Conservation (phyloP, 2,797 vertebrate species). For the Ptychobarbus kaznakovi region DNA sequence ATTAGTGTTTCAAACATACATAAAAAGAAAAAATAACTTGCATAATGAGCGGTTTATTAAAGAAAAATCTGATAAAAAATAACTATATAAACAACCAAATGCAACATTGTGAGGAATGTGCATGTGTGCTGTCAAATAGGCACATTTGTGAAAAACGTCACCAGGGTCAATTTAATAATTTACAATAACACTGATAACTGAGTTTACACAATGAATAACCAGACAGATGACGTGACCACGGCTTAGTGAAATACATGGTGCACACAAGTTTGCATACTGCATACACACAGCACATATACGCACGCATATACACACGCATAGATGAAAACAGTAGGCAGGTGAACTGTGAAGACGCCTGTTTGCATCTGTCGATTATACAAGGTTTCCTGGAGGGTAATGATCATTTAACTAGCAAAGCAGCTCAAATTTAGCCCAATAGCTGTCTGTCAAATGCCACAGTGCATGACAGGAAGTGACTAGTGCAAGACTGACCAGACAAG, state of each 20-base stretch:
- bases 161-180: background rate
- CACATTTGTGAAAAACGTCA: slow-evolving; percentile 9
- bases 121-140: background rate
- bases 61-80: background rate
- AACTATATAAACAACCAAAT: background rate
- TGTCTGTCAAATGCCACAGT: background rate
- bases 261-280: background rate
- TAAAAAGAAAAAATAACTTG: background rate
- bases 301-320: background rate
- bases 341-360: slow-evolving; percentile 1
- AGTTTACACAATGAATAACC: slow-evolving; percentile 23
- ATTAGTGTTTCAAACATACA: background rate
- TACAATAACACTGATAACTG: slow-evolving; percentile 21
- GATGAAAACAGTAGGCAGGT: background rate
- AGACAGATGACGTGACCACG: background rate
- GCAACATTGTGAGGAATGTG: background rate
- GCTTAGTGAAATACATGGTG: slow-evolving; percentile 6
- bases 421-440: slow-evolving; percentile 60
- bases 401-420: slow-evolving; percentile 44
- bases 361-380: slow-evolving; percentile 26
- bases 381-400: slow-evolving; percentile 1
- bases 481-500: background rate
- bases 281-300: slow-evolving; percentile 11
- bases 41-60: background rate
- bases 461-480: slow-evolving; percentile 7